Conservation (phyloP, 2,113 vertebrate genomes). For the Chlorodrepanis virens region DNA sequence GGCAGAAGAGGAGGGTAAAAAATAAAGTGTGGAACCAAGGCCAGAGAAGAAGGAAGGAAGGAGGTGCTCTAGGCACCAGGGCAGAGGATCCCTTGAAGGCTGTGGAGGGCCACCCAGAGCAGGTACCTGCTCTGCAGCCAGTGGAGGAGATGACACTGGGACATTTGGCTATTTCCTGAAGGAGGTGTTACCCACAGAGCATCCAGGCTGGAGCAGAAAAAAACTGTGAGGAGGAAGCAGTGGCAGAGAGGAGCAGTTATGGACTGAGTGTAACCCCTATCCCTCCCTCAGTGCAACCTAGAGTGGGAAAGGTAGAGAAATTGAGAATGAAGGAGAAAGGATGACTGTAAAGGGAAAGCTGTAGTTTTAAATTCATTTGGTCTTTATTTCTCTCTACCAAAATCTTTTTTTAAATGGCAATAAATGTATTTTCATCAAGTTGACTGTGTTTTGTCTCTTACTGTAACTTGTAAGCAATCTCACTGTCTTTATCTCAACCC, state of each 20-base stretch:
- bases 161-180: neutral
- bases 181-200: neutral
- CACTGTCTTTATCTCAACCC: neutral
- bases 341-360: neutral
- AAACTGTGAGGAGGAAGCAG: neutral
- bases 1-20: neutral
- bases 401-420: neutral
- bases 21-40: neutral
- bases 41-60: neutral
- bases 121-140: neutral
- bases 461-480: neutral
- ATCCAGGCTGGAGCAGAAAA: neutral
- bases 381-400: neutral
- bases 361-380: neutral
- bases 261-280: neutral
- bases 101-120: neutral
- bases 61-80: neutral
- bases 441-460: neutral
- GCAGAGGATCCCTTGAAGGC: neutral
- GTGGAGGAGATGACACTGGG: rapidly evolving
- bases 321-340: neutral
- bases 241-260: rapidly evolving
- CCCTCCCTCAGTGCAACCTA: neutral
- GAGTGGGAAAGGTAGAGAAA: neutral
- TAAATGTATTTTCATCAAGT: neutral